Evolutionary conservation across 2,888 invertebrate genomes (phyloP), one percentile per base, ranked within the genome.

Genomic region (Furcula furcula): DNA sequence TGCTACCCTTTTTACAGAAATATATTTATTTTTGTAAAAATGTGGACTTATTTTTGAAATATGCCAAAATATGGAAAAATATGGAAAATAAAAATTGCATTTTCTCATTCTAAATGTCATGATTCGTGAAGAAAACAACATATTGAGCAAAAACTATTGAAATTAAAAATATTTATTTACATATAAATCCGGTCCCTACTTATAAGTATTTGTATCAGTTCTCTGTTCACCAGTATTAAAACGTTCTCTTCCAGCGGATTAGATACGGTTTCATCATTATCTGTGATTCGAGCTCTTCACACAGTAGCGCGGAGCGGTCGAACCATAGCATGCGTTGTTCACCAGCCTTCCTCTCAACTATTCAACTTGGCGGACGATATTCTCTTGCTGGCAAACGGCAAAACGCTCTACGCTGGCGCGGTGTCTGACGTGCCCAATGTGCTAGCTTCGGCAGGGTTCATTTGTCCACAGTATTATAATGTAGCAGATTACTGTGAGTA

Each of bases 381-480:
- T 40, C 90, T 94, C 47, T 86, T 95, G 25, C 75, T 95, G 10
- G 90, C 93, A 1, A 90, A 89, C 29, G 95, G 95, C 1, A 90
- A 90, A 49, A 92, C 92, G 26, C 78, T 94, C 9, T 95, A 94
- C 64, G 91, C 92, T 7, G 95, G 95, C 0, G 81, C 92, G 0
- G 83, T 91, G 2, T 66, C 73, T 1, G 89, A 91, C 18, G 78
- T 94, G 7, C 87, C 94, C 1, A 85, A 89, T 0, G 90, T 91
- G 16, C 85, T 95, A 15, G 74, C 77, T 3, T 77, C 85, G 16
- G 91, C 92, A 27, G 92, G 91, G 2, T 91, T 92, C 38, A 65
- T 76, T 0, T 95, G 94, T 58, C 95, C 95, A 0, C 90, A 91
- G 46, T 95, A 93, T 76, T 95, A 95, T 75, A 95, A 95, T 63